Base-by-base conservation (phyloP, 2,797 vertebrate species). In the Lithobates sylvaticus region DNA sequence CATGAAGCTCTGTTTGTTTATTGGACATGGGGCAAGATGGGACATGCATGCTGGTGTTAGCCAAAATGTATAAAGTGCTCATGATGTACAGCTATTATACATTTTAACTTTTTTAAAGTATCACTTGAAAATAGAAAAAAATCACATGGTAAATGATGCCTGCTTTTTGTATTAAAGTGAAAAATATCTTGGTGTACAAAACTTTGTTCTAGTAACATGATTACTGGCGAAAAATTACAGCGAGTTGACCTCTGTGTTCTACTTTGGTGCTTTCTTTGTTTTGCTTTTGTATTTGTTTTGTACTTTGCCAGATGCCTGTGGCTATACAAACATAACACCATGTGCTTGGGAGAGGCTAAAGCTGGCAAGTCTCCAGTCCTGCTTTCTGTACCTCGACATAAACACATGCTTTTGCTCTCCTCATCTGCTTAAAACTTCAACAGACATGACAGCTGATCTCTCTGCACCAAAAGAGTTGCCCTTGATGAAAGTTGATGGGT, bases 331-430 rank as follows among this genome's bases (percentile, higher is more conserved):
- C 71, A 76, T 39, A 87, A 80, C 71, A 76, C 81, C 76, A 87
- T 86, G 70, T 84, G 81, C 71, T 80, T 27, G 39, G 70, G 54
- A 73, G 82, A 84, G 69, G 29, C 34, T 75, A 16, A 67, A 75
- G 36, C 68, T 87, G 86, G 86, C 86, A 83, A 32, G 27, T 4
- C 58, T 87, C 86, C 86, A 87, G 86, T 74, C 86, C n/a, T 87
- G 76, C 76, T 81, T 87, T 87, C 86, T 87, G 81, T 84, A 84
- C 71, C 71, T 76, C 50, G 76, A 70, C 58, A 65, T 21, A 76
- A 69, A 67, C 86, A 87, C 86, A 84, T 87, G 86, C 70, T 87
- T 84, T 75, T 73, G 76, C 65, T 74, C 64, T 34, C 16, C 79
- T 87, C 76, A 84, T 84, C 81, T 80, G 81, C 76, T 83, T 84